Percentiles rank a stretch among this genome's conserved stretches.
phyloP scores from a whole-genome alignment of 2,797 vertebrate genomes.

The Pseudocheirus occidentalis region DNA sequence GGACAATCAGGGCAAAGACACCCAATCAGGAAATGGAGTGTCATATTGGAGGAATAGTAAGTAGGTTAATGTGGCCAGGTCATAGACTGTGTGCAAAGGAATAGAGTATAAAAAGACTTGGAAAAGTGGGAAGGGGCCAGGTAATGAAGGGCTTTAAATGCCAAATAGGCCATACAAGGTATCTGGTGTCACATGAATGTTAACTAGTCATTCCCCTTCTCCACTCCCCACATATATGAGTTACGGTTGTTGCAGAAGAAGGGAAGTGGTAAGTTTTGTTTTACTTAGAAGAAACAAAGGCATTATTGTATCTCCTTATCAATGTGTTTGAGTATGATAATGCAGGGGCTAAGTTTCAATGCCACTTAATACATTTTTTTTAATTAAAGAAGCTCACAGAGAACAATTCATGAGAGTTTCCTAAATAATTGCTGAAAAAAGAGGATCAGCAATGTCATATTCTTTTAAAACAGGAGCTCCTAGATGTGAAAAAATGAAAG shows the following conservation, averaged over 20 bases:
- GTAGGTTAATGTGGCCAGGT: neutral
- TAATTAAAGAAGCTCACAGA: conserved; percentile 62
- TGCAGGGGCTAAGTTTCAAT: conserved; percentile 47
- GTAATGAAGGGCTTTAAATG: neutral
- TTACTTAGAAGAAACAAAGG: conserved; percentile 55
- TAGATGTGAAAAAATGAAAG: conserved; percentile 24
- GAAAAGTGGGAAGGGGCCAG: neutral
- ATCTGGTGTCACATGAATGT: neutral
- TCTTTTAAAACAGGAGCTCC: conserved; percentile 60
- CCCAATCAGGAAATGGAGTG: neutral
- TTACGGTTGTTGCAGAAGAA: conserved; percentile 13
- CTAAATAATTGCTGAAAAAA: conserved; percentile 70
- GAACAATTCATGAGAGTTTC: conserved; percentile 44
- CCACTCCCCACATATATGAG: neutral
- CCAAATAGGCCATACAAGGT: neutral
- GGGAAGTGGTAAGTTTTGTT: conserved; percentile 60
- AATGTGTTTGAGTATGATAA: conserved; percentile 44
- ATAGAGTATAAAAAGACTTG: neutral
- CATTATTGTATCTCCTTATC: conserved; percentile 48
- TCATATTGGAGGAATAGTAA: neutral
- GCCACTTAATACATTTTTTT: conserved; percentile 65
- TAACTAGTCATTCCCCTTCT: neutral
- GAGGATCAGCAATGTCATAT: conserved; percentile 44
- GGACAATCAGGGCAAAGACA: neutral
- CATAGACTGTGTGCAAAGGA: neutral